Percentiles rank a stretch among this genome's conserved stretches.
Evolutionary conservation across 1,140 invertebrate species (phyloP).

Genomic region (Teleogryllus occipitalis): DNA sequence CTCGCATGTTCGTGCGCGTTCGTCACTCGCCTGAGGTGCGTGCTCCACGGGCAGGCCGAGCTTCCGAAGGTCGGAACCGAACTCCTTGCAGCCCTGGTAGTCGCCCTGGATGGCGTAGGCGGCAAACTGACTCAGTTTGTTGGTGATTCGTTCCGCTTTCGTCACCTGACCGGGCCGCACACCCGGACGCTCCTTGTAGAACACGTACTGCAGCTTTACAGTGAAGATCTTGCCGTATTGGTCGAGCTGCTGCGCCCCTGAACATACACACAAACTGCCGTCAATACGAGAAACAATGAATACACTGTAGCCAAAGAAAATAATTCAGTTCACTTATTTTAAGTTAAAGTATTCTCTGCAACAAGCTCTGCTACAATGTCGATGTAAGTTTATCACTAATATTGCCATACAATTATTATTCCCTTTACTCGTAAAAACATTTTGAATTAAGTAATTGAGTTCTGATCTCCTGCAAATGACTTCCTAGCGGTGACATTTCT

Average conservation of each 20-base stretch:
- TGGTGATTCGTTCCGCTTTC: constrained; percentile 83
- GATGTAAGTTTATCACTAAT: too few relatives aligned
- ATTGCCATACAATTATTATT: too few relatives aligned
- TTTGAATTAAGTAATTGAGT: too few relatives aligned
- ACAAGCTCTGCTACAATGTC: too few relatives aligned
- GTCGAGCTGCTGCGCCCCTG: constrained; percentile 92
- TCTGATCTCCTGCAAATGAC: too few relatives aligned
- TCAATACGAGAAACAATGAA: constrained; percentile 80
- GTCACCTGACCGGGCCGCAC: constrained; percentile 93
- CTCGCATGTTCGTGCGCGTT: neutral
- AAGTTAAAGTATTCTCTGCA: too few relatives aligned
- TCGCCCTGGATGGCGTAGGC: constrained; percentile 89
- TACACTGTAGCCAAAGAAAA: constrained; percentile 58
- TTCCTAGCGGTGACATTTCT: too few relatives aligned
- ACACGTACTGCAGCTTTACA: constrained; percentile 94
- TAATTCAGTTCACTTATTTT: too few relatives aligned
- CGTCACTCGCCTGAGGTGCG: constrained; percentile 65
- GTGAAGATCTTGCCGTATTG: constrained; percentile 99
- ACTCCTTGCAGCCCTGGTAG: constrained; percentile 85
- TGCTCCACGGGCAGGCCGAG: constrained; percentile 94
- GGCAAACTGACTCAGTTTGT: constrained; percentile 86
- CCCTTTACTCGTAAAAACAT: too few relatives aligned
- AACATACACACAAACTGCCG: constrained; percentile 26
- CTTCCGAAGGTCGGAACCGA: constrained; percentile 85
- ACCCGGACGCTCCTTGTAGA: constrained; percentile 96